A percentile compares a stretch with the other conserved stretches of the same genome.
Evolutionary conservation across 2,797 vertebrate genomes (phyloP).

Genomic region (Lacerta bilineata): DNA sequence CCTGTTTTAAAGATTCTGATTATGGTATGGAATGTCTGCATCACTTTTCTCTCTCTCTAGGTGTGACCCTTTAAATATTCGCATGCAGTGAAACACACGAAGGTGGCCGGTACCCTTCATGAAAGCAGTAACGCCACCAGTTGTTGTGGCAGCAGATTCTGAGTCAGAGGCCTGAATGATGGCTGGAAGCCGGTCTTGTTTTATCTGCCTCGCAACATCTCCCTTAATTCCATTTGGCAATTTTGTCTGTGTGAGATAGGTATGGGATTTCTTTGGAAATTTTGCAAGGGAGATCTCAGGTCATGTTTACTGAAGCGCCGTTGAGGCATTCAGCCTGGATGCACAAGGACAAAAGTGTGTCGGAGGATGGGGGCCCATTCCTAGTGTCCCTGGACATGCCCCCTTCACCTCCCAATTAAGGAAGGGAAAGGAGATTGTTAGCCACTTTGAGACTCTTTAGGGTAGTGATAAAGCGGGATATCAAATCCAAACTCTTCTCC

Average conservation of each 20-base stretch:
- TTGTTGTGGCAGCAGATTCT: not conserved
- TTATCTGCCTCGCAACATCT: not conserved
- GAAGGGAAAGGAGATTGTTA: too few relatives aligned
- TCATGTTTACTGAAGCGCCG: not conserved
- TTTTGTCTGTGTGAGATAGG: not conserved
- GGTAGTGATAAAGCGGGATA: too few relatives aligned
- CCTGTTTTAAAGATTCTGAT: conserved; percentile 98
- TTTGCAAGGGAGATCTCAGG: not conserved
- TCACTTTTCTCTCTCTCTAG: not conserved
- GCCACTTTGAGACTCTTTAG: too few relatives aligned
- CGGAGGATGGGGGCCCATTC: too few relatives aligned
- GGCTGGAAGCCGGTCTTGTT: not conserved
- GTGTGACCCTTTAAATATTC: not conserved
- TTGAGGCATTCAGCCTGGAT: not conserved
- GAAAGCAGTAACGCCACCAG: not conserved
- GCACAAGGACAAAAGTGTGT: too few relatives aligned
- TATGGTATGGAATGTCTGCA: conserved; percentile 83
- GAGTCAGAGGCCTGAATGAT: not conserved
- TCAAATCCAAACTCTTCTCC: too few relatives aligned
- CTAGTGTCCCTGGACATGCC: too few relatives aligned
- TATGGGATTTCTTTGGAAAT: not conserved
- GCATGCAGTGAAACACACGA: not conserved
- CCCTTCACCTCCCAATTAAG: not conserved
- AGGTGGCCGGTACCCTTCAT: too few relatives aligned
- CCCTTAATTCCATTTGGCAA: not conserved